Evolutionary conservation across 2,113 vertebrate genomes (phyloP), one percentile per base, ranked within the genome.

Genomic region (Dryoscopus gambensis): DNA sequence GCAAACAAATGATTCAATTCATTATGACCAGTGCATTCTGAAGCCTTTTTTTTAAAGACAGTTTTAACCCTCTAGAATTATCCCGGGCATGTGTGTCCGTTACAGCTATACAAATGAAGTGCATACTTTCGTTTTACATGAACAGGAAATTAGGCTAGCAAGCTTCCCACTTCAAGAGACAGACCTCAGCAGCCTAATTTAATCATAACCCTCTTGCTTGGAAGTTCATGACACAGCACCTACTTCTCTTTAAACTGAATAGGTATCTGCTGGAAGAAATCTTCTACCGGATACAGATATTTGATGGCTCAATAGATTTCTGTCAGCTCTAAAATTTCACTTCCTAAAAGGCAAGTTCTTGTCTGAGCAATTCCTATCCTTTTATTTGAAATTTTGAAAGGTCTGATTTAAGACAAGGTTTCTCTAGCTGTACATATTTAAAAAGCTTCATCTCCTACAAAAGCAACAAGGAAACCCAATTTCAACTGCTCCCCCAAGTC

Each of bases 71-170:
- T 57, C n/a, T 46, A 59, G 27, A 76, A 59, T 62, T 76, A 91
- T 19, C 13, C 13, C 7, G 10, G n/a, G 22, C 1, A 9, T 20
- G 19, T 44, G 0, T 2, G 10, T 46, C 9, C 12, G 4, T 42
- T 60, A 63, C 35, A 88, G 6, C 17, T 30, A 42, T 5, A 52
- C 25, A 15, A 79, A 60, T 6, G 1, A 81, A 87, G 9, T 10
- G 8, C 49, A 49, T 17, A 25, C 5, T 55, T 62, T 19, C 39
- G 8, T 46, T 84, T 64, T 46, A 46, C 5, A 20, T 15, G 1
- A 86, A 33, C 8, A 67, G 65, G 23, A 84, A 53, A 33, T 73
- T 18, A 57, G 31, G 37, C 46, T 60, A 76, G 30, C 62, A 71
- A 35, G 16, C 30, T 50, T 63, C 37, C 40, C 28, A 53, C 50